A percentile compares a stretch with the other conserved stretches of the same genome.
phyloP scores from a whole-genome alignment of 2,888 invertebrate genomes.

The Athalia rosae region DNA sequence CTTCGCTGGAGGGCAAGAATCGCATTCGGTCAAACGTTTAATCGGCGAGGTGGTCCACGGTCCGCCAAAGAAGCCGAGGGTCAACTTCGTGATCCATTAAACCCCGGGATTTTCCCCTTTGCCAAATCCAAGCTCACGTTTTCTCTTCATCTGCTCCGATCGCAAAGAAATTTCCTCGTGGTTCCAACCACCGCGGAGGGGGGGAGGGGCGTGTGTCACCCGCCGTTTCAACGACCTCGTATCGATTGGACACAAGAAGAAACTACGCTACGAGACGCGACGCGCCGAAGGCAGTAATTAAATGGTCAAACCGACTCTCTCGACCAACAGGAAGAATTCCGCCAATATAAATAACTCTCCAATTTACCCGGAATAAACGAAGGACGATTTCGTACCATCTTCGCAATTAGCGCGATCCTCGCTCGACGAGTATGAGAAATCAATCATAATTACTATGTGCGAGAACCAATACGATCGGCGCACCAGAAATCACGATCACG shows the following conservation, averaged over 20 bases:
- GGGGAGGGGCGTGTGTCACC: neutral
- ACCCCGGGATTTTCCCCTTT: neutral
- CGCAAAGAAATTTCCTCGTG: neutral
- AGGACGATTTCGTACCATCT: neutral
- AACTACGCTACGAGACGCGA: neutral
- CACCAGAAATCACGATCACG: neutral
- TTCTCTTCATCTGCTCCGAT: conserved; percentile 24
- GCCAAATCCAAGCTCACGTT: neutral
- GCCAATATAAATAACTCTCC: neutral
- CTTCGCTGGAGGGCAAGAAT: neutral
- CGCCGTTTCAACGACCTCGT: conserved; percentile 6
- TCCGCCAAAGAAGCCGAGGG: conserved; percentile 4
- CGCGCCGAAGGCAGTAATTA: neutral
- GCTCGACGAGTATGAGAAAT: neutral
- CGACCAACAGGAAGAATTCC: conserved; percentile 14
- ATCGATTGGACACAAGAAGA: conserved; percentile 11
- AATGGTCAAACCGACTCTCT: neutral
- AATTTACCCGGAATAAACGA: conserved; percentile 11
- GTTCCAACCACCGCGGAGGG: too few species aligned
- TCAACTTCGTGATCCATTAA: conserved; percentile 19
- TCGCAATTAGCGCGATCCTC: conserved; percentile 7
- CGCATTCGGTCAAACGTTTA: conserved; percentile 7
- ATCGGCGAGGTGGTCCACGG: neutral
- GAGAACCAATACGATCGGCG: neutral
- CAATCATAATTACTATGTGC: too few species aligned